Base-by-base conservation (phyloP, 1,140 invertebrate species). In the Teleopsis dalmanni region DNA sequence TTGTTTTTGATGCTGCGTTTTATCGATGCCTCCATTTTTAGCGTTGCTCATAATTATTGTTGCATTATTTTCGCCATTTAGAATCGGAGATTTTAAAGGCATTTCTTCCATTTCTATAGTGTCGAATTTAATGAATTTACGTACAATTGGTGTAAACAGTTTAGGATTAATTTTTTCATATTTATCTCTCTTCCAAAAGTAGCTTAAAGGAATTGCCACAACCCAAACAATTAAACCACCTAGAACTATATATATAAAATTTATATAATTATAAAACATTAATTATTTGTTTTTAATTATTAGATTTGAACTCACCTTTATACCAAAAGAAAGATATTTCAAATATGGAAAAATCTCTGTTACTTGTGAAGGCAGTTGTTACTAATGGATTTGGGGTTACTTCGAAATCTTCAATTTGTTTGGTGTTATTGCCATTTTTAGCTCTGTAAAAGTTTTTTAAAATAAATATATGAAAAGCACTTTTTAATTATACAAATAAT, bases 281-380 rank as follows among this genome's bases (percentile, higher is more conserved):
- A n/a, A n/a, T n/a, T n/a, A n/a, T n/a, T n/a, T n/a, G n/a, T n/a
- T n/a, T n/a, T n/a, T n/a, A n/a, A n/a, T n/a, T n/a, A n/a, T n/a
- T n/a, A n/a, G n/a, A n/a, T n/a, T n/a, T n/a, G n/a, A n/a, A n/a
- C n/a, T n/a, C n/a, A n/a, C n/a, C n/a, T n/a, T 80, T 77, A 44
- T 81, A 81, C 71, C 77, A 81, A 45, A 78, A 72, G 52, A 81
- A 82, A 0, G 80, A 81, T 48, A 81, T 63, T 57, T 74, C 71
- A 43, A 75, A 80, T 3, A 81, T 57, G 2, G 77, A 73, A 47
- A 80, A 78, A 0, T 62, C 59, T 0, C 60, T 57, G 51, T 62
- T 60, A 19, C 63, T 66, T 0, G 50, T 51, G n/a, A 61, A 63
- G 33, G 63, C 49, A 4, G 48, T 50, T 11, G 63, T 65, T 0